Conservation (phyloP, 92 coral and sea anemone genomes). For the Desmophyllum pertusum region DNA sequence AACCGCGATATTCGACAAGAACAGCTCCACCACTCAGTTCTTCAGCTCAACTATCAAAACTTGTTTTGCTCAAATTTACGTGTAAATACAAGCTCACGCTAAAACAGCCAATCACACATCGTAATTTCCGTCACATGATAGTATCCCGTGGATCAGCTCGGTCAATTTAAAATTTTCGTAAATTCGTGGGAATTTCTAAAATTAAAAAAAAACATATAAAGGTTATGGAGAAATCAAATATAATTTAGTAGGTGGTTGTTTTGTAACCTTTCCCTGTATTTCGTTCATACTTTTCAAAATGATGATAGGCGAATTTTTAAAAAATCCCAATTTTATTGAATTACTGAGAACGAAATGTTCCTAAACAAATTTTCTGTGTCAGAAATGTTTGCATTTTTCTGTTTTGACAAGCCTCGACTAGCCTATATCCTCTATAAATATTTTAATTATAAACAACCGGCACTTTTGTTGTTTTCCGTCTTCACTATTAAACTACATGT, state of each 20-base stretch:
- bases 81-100: constrained; percentile 17
- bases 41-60: constrained; percentile 6
- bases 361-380: neutral
- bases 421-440: too few relatives aligned
- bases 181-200: neutral
- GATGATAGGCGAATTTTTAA: too few relatives aligned
- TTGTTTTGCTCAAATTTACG: constrained; percentile 47
- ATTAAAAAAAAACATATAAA: too few relatives aligned
- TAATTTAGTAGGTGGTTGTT: neutral
- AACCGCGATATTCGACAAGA: constrained; percentile 12
- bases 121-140: constrained; percentile 7
- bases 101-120: constrained; percentile 18
- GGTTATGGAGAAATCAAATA: neutral
- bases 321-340: too few relatives aligned
- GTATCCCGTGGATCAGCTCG: constrained; percentile 39
- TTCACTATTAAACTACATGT: too few relatives aligned
- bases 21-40: constrained; percentile 11
- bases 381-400: too few relatives aligned
- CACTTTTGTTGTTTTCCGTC: neutral
- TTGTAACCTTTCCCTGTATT: neutral
- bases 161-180: neutral
- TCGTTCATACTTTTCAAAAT: neutral
- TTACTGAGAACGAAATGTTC: too few relatives aligned
- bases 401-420: neutral
- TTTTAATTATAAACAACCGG: too few relatives aligned